These are phyloP conservation scores for Vollenhovia emeryi DNA, from an alignment of 1,140 invertebrate species.

Conservation along the genomic window DNA sequence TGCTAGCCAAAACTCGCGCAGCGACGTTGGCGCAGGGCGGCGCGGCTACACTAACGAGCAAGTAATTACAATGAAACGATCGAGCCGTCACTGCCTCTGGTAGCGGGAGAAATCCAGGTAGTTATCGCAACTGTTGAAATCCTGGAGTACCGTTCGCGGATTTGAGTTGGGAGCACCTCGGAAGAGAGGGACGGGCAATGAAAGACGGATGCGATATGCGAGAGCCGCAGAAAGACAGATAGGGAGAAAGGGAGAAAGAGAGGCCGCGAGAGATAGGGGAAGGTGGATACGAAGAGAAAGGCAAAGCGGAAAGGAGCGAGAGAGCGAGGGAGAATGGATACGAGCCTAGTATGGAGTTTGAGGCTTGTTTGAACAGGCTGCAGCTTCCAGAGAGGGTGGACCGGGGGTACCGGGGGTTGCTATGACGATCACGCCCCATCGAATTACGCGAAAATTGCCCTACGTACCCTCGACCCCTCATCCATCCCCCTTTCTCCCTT, in stretches of 20 bases:
- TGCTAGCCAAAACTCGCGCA: conserved; percentile 1
- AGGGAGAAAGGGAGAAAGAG: conserved; percentile 39
- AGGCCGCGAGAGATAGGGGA: neutral
- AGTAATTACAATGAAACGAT: conserved; percentile 75
- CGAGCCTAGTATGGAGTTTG: conserved; percentile 74
- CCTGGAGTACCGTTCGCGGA: conserved; percentile 44
- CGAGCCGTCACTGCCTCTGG: conserved; percentile 33
- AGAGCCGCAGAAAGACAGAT: conserved; percentile 43
- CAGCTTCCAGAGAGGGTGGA: conserved; percentile 78
- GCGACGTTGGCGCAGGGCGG: neutral
- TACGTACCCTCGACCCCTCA: conserved; percentile 79
- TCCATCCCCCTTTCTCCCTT: neutral
- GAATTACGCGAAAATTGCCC: conserved; percentile 85
- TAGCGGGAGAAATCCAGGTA: conserved; percentile 69
- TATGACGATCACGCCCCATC: conserved; percentile 85
- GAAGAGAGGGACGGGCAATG: conserved; percentile 35
- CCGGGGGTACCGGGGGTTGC: conserved; percentile 79
- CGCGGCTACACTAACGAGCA: conserved; percentile 55
- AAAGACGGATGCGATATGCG: conserved; percentile 29
- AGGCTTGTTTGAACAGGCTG: conserved; percentile 84
- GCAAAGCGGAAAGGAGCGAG: conserved; percentile 21
- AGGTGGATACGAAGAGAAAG: neutral
- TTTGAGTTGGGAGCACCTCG: conserved; percentile 22
- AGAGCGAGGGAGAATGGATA: conserved; percentile 49
- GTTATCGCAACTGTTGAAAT: conserved; percentile 72